Percentiles rank a stretch among this genome's conserved stretches.
Conservation (phyloP, 2,113 vertebrate species). For the Tinamus guttatus region DNA sequence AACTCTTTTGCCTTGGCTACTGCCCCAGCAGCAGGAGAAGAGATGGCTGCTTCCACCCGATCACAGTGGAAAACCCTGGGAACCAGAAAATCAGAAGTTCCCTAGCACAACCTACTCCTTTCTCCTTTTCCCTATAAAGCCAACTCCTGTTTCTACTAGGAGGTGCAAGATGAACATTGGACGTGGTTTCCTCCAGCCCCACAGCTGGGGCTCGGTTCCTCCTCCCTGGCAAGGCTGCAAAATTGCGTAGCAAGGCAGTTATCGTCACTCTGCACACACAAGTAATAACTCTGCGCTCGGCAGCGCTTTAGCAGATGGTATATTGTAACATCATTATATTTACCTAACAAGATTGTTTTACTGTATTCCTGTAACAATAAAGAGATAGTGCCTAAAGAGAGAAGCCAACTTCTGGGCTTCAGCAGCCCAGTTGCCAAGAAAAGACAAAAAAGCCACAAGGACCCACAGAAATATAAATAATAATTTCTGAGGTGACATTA, state of each 20-base stretch:
- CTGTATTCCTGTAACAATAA: constrained; percentile 9
- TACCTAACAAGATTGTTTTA: constrained; percentile 53
- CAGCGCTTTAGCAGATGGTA: constrained; percentile 39
- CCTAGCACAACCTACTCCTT: not conserved
- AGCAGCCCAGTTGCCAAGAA: not conserved
- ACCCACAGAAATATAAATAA: not conserved
- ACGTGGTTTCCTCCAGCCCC: not conserved
- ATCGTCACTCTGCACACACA: not conserved
- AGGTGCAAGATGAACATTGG: not conserved
- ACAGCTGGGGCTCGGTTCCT: not conserved
- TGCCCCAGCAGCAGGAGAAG: too few species aligned
- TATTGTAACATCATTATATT: constrained; percentile 5
- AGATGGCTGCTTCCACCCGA: not conserved
- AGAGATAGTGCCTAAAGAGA: not conserved
- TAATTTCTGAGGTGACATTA: not conserved
- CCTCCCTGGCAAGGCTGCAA: not conserved
- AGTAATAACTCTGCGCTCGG: not conserved
- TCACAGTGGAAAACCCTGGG: too few species aligned
- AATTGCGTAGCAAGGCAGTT: not conserved
- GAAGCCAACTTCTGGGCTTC: not conserved
- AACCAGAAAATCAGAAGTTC: not conserved
- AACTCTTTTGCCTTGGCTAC: not conserved
- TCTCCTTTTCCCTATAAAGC: not conserved
- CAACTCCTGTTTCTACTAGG: not conserved
- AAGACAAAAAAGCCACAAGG: not conserved